phyloP scores from a whole-genome alignment of 2,113 vertebrate genomes.

The Muntiacus reevesi region DNA sequence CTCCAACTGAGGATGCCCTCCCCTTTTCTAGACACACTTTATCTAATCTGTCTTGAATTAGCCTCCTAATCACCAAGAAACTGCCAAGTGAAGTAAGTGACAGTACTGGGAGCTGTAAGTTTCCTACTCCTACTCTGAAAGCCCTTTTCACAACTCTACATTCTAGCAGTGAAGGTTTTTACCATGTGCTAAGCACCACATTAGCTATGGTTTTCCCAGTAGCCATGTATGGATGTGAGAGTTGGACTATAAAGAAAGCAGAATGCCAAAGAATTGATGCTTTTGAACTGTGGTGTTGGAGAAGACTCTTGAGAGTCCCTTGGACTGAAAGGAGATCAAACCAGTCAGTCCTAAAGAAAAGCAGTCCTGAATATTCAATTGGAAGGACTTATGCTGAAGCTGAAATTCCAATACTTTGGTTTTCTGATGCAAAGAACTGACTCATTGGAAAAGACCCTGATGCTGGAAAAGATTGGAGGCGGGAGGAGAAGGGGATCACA shows the following conservation, averaged over 20 bases:
- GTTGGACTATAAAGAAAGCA: neutral
- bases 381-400: neutral
- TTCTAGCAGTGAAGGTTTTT: neutral
- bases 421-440: neutral
- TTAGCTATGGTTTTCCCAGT: neutral
- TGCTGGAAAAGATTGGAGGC: neutral
- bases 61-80: neutral
- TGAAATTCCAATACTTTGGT: neutral
- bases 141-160: neutral
- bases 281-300: neutral
- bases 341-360: neutral
- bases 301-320: neutral
- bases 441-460: neutral
- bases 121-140: neutral
- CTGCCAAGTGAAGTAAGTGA: neutral
- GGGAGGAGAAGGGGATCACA: accelerated
- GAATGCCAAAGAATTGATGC: neutral
- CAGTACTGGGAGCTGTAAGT: neutral
- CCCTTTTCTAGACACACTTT: neutral
- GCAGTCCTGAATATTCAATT: neutral
- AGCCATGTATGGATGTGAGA: neutral
- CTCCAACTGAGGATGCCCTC: neutral
- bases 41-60: neutral
- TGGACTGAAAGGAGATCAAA: neutral
- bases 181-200: neutral